Base-by-base conservation (phyloP, 2,113 vertebrate genomes). In the Callaeas wilsoni region DNA sequence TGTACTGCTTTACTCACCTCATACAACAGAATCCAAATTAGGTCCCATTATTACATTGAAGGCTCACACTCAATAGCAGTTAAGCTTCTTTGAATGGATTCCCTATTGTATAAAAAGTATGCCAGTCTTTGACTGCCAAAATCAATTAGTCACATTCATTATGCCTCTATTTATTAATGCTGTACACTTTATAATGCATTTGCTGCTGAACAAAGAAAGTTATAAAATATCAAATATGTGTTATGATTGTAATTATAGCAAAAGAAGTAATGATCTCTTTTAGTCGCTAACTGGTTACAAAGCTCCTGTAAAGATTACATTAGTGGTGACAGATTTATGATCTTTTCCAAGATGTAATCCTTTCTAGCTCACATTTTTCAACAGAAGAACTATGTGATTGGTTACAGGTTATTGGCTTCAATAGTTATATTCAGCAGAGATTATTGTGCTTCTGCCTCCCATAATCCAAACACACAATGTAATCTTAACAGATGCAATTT, bases 91-190 rank as follows among this genome's bases (percentile, higher is more conserved):
- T 98, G 97, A 98, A 97, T 91, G 96, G 96, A 98, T 97, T 98
- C 98, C 97, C 98, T 93, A 90, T 98, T 97, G 98, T 97, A 98
- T 97, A 97, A 98, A 98, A 98, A 97, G 97, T 98, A 97, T 98
- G 98, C 98, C 98, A 98, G 97, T 97, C 97, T 98, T 97, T 98
- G 97, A 97, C 97, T 98, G 98, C 97, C 98, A 98, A 97, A 98
- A 98, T 98, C 98, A 98, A 98, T 98, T 98, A 98, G 98, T 98
- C 98, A 97, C 97, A 98, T 98, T 98, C 98, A 98, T 98, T 98
- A 98, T 97, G 97, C 98, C 97, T 98, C 98, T 98, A 98, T 98
- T 98, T 98, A 98, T 98, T 98, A 98, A 98, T 96, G 97, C 97
- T 97, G 97, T 96, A 97, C 97, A 97, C 97, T 98, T 98, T 94